A percentile compares a stretch with the other conserved stretches of the same genome.
Conservation (phyloP, 2,888 invertebrate species). For the Spatulosminthurus flaviceps region DNA sequence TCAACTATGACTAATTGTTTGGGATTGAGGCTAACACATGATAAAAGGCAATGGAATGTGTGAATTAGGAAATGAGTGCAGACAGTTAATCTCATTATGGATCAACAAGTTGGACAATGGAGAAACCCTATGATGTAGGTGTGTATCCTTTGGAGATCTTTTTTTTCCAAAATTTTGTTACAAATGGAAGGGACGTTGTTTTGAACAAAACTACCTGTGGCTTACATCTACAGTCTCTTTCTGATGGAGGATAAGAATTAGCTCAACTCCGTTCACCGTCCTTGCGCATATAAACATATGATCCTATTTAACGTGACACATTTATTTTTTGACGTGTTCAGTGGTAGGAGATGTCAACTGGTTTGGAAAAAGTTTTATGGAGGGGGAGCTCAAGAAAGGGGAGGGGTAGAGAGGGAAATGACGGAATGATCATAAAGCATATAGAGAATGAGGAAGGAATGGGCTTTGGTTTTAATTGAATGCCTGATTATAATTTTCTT, state of each 20-base stretch:
- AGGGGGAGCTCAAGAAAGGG: not conserved
- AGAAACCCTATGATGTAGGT: not conserved
- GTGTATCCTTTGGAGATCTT: not conserved
- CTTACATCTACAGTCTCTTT: no score
- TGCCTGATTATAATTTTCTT: slow-evolving; percentile 26
- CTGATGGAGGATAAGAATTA: not conserved
- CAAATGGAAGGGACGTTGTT: not conserved
- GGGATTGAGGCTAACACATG: not conserved
- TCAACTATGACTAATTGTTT: slow-evolving; percentile 10
- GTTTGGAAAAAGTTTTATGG: not conserved
- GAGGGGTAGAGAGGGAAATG: not conserved
- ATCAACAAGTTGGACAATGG: slow-evolving; percentile 26
- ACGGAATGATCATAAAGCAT: slow-evolving; percentile 1
- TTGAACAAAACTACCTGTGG: no score
- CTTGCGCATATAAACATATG: not conserved
- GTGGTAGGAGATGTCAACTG: not conserved
- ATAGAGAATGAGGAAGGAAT: slow-evolving; percentile 27
- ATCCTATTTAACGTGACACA: not conserved
- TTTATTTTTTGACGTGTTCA: slow-evolving; percentile 9
- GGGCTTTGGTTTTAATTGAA: slow-evolving; percentile 24
- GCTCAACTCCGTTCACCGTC: not conserved
- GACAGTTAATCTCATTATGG: not conserved
- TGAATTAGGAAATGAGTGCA: slow-evolving; percentile 24
- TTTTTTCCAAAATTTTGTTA: not conserved
- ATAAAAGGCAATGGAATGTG: slow-evolving; percentile 10